Evolutionary conservation across 2,797 vertebrate genomes (phyloP).

Genomic region (Euphonia xanthogaster): DNA sequence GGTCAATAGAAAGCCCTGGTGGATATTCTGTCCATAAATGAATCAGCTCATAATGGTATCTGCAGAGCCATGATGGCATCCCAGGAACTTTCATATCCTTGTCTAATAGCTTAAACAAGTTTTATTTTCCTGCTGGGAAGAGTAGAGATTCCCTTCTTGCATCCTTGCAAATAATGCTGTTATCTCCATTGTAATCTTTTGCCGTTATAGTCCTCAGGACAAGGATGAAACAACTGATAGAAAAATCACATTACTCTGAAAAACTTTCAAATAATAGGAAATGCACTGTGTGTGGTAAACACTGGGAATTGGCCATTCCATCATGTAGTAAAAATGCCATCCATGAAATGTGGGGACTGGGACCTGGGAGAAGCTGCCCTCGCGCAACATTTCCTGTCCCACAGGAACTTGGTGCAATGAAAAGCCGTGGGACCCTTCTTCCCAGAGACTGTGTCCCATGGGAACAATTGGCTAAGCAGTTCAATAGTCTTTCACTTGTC

Average conservation of each 20-base stretch:
- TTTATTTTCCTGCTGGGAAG: neutral
- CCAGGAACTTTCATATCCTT: neutral
- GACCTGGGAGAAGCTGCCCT: neutral
- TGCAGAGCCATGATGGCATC: neutral
- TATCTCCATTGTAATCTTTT: neutral
- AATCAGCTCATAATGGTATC: neutral
- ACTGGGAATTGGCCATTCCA: neutral
- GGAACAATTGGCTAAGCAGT: neutral
- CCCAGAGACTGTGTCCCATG: neutral
- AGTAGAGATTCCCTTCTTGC: neutral
- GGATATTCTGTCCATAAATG: neutral
- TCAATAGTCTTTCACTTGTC: neutral
- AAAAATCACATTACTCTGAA: neutral
- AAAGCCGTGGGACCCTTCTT: neutral
- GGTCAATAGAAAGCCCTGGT: neutral
- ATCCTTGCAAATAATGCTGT: neutral
- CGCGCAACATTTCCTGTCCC: neutral
- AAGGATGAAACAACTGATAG: neutral
- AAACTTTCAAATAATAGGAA: neutral
- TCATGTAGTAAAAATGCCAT: neutral
- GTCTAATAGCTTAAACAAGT: neutral
- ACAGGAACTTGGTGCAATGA: neutral
- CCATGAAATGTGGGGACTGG: neutral
- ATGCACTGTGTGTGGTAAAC: neutral
- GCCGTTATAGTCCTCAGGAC: neutral